phyloP scores from a whole-genome alignment of 2,113 vertebrate species.

The Sialia sialis region DNA sequence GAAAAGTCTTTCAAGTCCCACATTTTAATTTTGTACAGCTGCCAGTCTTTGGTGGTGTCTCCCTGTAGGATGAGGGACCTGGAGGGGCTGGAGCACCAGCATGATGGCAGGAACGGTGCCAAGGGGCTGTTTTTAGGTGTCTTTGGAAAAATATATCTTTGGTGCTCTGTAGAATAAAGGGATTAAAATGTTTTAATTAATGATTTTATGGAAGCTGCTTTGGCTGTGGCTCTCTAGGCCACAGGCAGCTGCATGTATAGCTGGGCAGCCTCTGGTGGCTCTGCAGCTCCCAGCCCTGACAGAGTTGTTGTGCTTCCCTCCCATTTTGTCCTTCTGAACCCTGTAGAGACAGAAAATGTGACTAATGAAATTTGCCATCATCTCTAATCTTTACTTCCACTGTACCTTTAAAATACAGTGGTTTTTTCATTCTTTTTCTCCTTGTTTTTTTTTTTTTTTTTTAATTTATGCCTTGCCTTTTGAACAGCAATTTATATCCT shows the following conservation, averaged over 20 bases:
- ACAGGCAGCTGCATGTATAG: background rate
- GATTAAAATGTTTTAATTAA: background rate
- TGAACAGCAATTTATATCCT: background rate
- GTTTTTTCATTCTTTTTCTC: background rate
- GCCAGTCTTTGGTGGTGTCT: background rate
- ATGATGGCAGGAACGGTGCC: accelerated
- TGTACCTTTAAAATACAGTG: background rate
- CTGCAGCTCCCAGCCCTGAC: background rate
- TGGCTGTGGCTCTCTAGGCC: background rate
- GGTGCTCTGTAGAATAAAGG: background rate
- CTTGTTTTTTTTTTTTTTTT: background rate
- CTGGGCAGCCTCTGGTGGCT: background rate
- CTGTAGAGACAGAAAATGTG: background rate
- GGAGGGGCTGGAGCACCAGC: background rate
- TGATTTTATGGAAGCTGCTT: background rate
- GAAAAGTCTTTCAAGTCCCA: background rate
- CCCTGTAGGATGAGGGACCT: background rate
- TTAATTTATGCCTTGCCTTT: background rate
- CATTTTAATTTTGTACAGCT: background rate
- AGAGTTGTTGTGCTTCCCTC: background rate
- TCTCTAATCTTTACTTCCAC: background rate
- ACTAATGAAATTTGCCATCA: background rate
- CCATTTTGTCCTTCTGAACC: background rate
- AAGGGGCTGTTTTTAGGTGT: background rate
- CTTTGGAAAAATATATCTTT: background rate